A percentile compares a stretch with the other conserved stretches of the same genome.
These are phyloP conservation scores for Spilosoma lubricipeda DNA, from an alignment of 2,888 invertebrate genomes.

Conservation along the genomic window DNA sequence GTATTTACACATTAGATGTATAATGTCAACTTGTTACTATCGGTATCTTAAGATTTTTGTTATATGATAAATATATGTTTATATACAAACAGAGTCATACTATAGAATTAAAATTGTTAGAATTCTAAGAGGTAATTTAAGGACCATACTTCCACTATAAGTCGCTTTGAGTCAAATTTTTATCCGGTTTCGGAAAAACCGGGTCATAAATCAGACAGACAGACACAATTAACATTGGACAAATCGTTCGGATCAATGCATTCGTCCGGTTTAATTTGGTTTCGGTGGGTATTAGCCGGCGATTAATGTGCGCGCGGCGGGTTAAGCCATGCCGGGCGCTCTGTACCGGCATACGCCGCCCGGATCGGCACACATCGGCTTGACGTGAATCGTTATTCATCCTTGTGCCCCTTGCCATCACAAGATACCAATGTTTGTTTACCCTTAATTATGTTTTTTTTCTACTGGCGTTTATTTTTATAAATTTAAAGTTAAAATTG, in stretches of 20 bases:
- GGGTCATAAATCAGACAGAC: constrained; percentile 63
- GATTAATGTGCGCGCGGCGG: constrained; percentile 82
- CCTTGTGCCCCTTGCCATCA: constrained; percentile 71
- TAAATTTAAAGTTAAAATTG: not conserved
- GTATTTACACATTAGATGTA: not conserved
- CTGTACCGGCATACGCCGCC: constrained; percentile 52
- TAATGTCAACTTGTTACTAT: not conserved
- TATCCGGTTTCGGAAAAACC: constrained; percentile 36
- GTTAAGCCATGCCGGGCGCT: constrained; percentile 74
- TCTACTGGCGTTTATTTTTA: not conserved
- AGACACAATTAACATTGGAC: constrained; percentile 78
- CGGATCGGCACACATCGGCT: constrained; percentile 82
- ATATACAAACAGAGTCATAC: not conserved
- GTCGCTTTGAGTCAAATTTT: not conserved
- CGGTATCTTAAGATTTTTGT: not conserved
- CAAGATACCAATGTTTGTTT: constrained; percentile 75
- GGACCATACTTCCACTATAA: not conserved
- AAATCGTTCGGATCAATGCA: constrained; percentile 84
- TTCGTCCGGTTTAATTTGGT: constrained; percentile 85
- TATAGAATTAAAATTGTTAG: not conserved
- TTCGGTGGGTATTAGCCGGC: constrained; percentile 83
- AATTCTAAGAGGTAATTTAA: not conserved
- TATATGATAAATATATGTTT: not conserved
- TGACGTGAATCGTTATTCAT: constrained; percentile 85
- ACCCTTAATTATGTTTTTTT: constrained; percentile 50